Evolutionary conservation across 2,797 vertebrate genomes (phyloP), one percentile per base, ranked within the genome.

Genomic region (Miichthys miiuy): DNA sequence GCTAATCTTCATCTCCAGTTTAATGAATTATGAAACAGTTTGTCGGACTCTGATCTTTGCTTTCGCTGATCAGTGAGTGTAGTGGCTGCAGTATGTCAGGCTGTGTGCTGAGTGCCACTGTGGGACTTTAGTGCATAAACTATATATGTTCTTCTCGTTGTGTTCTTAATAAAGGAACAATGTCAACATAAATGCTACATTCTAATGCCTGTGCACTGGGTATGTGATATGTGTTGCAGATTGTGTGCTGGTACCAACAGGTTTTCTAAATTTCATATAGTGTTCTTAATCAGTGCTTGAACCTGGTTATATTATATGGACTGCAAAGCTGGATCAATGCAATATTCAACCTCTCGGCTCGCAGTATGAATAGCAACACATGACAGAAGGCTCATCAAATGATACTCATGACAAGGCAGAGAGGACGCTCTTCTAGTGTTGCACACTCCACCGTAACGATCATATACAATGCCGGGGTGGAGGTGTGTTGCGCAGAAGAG

Each of bases 401-500:
- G 81, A 87, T 83, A 70, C 75, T 82, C 38, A 51, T n/a, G 71
- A 75, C 80, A 79, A 79, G 64, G 50, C 30, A 46, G 48, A 88
- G 16, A 83, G 64, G 68, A 80, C 50, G 68, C 57, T 67, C 72
- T 72, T n/a, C 75, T 83, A 56, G 57, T 80, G 72, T 58, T 89
- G 83, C 83, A 82, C 55, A 61, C 42, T 46, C 18, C 44, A 13
- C 50, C 83, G 41, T 87, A 86, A 82, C 6, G 68, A 83, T 83
- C 75, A 76, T 68, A 77, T 82, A 68, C 63, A 30, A 75, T 68
- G 67, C 48, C 8, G 21, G 55, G 34, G 54, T 58, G 77, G 66
- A 87, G 80, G 83, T 81, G 88, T 84, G 83, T 73, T 75, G 60
- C 11, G 71, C 63, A 72, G 77, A 80, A 77, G 75, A 85, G 77